These are phyloP conservation scores for Ia io DNA, from an alignment of 2,113 vertebrate genomes.

Conservation along the genomic window DNA sequence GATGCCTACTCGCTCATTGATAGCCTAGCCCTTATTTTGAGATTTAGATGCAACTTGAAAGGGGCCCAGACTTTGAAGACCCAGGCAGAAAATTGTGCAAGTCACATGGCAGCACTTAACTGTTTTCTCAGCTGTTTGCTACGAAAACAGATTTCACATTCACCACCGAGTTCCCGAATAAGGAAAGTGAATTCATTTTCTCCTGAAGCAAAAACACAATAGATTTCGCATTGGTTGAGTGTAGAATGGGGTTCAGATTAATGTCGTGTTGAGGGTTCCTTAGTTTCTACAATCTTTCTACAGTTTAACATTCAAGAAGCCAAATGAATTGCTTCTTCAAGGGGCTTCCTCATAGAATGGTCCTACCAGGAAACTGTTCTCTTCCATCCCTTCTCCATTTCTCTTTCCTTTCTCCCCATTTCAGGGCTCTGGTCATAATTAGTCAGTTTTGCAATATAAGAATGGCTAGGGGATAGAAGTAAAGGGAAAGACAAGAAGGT, in stretches of 20 bases:
- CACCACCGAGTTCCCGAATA: constrained; percentile 41
- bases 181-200: constrained; percentile 44
- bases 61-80: constrained; percentile 52
- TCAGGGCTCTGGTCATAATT: neutral
- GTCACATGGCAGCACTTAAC: constrained; percentile 51
- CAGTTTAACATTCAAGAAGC: constrained; percentile 11
- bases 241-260: neutral
- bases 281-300: constrained; percentile 21
- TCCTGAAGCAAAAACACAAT: constrained; percentile 33
- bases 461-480: neutral
- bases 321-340: neutral
- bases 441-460: neutral
- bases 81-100: constrained; percentile 47
- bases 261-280: neutral
- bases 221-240: neutral
- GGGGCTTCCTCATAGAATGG: neutral
- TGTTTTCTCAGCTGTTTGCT: constrained; percentile 63
- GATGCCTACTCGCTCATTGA: neutral
- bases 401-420: neutral
- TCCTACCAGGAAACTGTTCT: neutral
- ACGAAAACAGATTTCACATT: constrained; percentile 62
- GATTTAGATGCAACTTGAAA: constrained; percentile 49
- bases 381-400: neutral
- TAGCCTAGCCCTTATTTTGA: constrained; percentile 27
- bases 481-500: neutral